Base-by-base conservation (phyloP, 2,888 invertebrate genomes). In the Caenorhabditis sinica region DNA sequence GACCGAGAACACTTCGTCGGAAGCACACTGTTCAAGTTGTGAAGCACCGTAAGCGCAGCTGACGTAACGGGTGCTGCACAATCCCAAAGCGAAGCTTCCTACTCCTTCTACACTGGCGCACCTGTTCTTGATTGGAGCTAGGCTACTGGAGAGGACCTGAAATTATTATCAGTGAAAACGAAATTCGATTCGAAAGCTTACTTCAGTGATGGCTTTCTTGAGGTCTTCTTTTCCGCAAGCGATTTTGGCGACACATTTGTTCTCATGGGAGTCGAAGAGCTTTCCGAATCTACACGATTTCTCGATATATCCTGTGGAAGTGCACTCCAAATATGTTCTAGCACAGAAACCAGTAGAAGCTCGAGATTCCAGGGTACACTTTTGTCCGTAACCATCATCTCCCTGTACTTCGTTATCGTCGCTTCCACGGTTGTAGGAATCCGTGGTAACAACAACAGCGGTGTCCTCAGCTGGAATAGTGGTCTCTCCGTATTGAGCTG, bases 261-360 rank as follows among this genome's bases (percentile, higher is more conserved):
- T 81, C 15, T 43, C 33, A n/a, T 69, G 58, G n/a, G 51, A 49
- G 45, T 87, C 87, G 45, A 83, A 87, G 2, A 85, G 77, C 53
- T 83, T 74, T n/a, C 75, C 76, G 15, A 63, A 17, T 33, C 60
- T 65, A 58, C 82, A 82, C 1, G 68, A 49, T 36, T 82, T 74
- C 51, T 63, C 58, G 20, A 73, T 30, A 43, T 51, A 76, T 5
- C 56, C 56, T 28, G 36, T 63, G 6, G 53, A 13, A 11, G 56
- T 25, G 25, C 82, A 82, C 28, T 82, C 82, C 56, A 77, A 33
- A 23, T 82, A 82, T n/a, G 11, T 53, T 5, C 40, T 36, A 9
- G 43, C 51, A 40, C 82, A 82, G 72, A 76, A 77, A 45, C 76
- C 82, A 15, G 36, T 30, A 17, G 82, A 58, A 28, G 72, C 71